A percentile compares a stretch with the other conserved stretches of the same genome.
Evolutionary conservation across 1,140 invertebrate species (phyloP).

Genomic region (Musca vetustissima): DNA sequence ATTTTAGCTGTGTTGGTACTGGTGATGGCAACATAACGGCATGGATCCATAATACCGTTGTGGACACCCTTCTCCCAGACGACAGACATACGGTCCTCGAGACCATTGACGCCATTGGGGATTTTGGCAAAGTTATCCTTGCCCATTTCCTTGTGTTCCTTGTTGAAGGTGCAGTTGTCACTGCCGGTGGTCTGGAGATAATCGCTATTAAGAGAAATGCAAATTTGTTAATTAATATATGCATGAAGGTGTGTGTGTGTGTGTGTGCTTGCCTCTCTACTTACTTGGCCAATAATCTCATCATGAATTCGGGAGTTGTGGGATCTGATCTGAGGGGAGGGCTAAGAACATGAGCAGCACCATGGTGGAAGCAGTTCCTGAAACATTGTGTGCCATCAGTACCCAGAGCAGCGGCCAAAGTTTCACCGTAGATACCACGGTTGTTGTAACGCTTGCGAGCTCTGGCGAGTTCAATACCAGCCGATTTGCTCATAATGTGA

Average conservation of each 20-base stretch:
- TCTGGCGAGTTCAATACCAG: constrained; percentile 66
- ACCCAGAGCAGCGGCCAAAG: constrained; percentile 73
- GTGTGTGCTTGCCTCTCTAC: constrained; percentile 41
- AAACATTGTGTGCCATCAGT: constrained; percentile 49
- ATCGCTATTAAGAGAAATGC: constrained; percentile 64
- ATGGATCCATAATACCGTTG: constrained; percentile 85
- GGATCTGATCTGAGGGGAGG: constrained; percentile 75
- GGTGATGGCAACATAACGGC: constrained; percentile 94
- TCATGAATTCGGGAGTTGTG: constrained; percentile 75
- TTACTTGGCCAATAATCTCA: constrained; percentile 83
- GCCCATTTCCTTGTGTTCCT: constrained; percentile 88
- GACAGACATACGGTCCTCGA: constrained; percentile 95
- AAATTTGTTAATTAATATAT: not conserved
- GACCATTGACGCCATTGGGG: constrained; percentile 97
- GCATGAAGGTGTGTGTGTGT: too few relatives aligned
- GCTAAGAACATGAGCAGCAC: constrained; percentile 63
- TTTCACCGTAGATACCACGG: constrained; percentile 73
- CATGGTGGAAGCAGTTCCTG: constrained; percentile 49
- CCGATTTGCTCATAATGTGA: constrained; percentile 74
- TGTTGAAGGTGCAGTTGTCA: constrained; percentile 95
- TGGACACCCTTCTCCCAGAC: constrained; percentile 99
- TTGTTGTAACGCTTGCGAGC: constrained; percentile 56
- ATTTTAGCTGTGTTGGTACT: constrained; percentile 96
- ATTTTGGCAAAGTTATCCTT: constrained; percentile 94
- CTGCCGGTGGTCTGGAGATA: constrained; percentile 90